A percentile compares a stretch with the other conserved stretches of the same genome.
Conservation (phyloP, 2,797 vertebrate species). For the Gymnoscopelus microlampas region DNA sequence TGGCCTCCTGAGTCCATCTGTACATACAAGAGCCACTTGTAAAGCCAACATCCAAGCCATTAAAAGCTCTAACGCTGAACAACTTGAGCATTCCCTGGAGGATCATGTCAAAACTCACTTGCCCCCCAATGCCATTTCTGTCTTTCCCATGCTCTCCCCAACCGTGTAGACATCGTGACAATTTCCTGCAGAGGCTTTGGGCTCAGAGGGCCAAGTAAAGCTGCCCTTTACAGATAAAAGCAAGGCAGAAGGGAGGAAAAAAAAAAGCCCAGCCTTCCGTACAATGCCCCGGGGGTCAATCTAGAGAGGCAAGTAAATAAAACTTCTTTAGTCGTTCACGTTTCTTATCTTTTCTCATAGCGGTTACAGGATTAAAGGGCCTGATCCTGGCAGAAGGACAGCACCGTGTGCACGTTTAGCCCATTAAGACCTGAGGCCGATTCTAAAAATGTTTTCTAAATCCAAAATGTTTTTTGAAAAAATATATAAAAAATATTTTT, state of each 20-base stretch:
- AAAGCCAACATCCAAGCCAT: not conserved
- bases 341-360: not conserved
- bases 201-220: conserved; percentile 11
- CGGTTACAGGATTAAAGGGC: not conserved
- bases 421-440: too few species aligned
- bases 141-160: not conserved
- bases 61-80: not conserved
- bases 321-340: not conserved
- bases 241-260: conserved; percentile 12
- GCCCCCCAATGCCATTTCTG: not conserved
- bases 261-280: not conserved
- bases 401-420: not conserved
- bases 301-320: conserved; percentile 28
- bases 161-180: conserved; percentile 4
- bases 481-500: too few species aligned
- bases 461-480: too few species aligned
- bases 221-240: conserved; percentile 8
- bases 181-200: conserved; percentile 1
- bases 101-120: not conserved
- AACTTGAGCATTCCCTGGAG: not conserved
- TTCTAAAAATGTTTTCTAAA: too few species aligned
- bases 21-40: not conserved
- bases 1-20: not conserved
- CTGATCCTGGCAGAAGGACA: not conserved
- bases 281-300: conserved; percentile 29